Conservation (phyloP, 2,113 vertebrate species). For the Malurus elegans region DNA sequence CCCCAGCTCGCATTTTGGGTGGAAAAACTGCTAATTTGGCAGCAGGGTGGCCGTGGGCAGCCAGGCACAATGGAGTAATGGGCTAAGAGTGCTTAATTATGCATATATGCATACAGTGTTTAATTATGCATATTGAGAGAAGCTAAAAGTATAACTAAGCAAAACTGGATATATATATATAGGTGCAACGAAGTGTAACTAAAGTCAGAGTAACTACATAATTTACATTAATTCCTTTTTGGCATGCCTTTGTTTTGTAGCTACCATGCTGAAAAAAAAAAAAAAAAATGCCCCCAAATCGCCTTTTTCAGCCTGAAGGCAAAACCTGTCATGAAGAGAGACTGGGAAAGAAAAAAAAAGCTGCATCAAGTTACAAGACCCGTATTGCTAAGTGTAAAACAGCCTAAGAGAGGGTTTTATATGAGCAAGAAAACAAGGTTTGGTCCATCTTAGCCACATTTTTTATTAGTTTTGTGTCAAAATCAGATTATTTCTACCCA, state of each 20-base stretch:
- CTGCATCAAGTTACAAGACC: not conserved
- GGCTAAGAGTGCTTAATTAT: not conserved
- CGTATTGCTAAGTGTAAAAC: not conserved
- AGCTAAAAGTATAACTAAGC: not conserved
- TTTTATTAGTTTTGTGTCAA: not conserved
- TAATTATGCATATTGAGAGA: not conserved
- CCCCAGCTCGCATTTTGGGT: not conserved
- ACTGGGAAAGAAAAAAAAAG: not conserved
- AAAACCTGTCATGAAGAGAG: not conserved
- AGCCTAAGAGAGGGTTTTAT: not conserved
- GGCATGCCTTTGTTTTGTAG: not conserved
- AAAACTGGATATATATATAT: not conserved
- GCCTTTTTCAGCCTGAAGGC: not conserved
- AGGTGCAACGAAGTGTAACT: not conserved
- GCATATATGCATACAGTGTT: not conserved
- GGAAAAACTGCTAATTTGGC: not conserved
- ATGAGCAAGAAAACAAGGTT: not conserved
- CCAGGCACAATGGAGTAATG: not conserved
- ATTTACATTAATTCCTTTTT: not conserved
- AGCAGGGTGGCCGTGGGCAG: not conserved
- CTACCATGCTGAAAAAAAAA: not conserved
- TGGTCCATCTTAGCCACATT: not conserved
- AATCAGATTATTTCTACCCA: not conserved
- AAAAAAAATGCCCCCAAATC: not conserved
- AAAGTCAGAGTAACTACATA: not conserved